phyloP scores from a whole-genome alignment of 2,797 vertebrate genomes.

The Apogon hyalosoma region DNA sequence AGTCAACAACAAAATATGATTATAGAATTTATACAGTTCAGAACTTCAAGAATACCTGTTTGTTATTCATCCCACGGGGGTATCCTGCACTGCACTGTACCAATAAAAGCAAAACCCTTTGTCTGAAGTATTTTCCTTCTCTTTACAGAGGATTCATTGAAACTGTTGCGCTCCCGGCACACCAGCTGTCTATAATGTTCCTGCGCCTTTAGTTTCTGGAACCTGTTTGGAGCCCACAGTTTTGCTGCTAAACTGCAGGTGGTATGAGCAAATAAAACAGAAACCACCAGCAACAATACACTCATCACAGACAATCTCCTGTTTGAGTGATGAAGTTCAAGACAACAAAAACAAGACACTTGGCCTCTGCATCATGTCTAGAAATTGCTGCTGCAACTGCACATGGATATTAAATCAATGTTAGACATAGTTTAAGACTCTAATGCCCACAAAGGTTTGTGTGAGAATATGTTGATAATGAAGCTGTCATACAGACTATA shows the following conservation, averaged over 20 bases:
- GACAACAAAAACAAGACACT: not conserved
- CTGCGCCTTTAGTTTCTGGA: not conserved
- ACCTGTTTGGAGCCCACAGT: slow-evolving; percentile 6
- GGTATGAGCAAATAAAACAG: slow-evolving; percentile 5
- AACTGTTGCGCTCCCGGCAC: not conserved
- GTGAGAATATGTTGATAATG: too few relatives aligned
- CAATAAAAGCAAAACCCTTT: not conserved
- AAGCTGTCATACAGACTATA: not conserved
- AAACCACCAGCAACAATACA: not conserved
- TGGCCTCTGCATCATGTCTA: not conserved
- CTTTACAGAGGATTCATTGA: too few relatives aligned
- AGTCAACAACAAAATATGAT: not conserved
- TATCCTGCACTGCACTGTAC: too few relatives aligned
- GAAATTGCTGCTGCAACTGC: not conserved
- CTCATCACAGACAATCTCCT: not conserved
- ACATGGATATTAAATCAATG: not conserved
- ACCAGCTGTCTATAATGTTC: slow-evolving; percentile 3
- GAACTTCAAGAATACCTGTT: not conserved
- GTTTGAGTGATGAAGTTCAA: not conserved
- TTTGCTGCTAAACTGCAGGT: not conserved
- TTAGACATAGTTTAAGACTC: not conserved
- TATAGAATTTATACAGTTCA: not conserved
- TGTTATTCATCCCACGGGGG: too few relatives aligned
- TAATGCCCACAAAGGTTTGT: not conserved
- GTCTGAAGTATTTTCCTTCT: not conserved